Base-by-base conservation (phyloP, 1,140 invertebrate genomes). In the Aphelenchoides besseyi region DNA sequence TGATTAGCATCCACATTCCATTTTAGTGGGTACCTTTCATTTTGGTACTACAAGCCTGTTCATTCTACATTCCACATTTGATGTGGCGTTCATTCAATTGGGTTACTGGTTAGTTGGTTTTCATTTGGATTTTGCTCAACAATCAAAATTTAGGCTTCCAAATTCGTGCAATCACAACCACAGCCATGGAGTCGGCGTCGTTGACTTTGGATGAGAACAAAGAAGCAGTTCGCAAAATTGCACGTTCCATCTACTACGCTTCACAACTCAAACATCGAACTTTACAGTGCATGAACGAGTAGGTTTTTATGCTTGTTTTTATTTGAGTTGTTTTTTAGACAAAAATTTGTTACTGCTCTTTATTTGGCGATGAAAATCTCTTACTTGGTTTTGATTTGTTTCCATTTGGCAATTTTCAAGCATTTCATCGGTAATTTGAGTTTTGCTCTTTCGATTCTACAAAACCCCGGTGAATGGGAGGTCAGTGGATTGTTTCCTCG, bases 1-100 rank as follows among this genome's bases (percentile, higher is more conserved):
- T 59, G 18, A 59, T 5, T 23, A 59, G 5, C 5, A 8, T 41
- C 5, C n/a, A n/a, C 55, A 5, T 8, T 8, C 5, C 5, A 59
- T 59, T 59, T 8, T 33, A 79, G 76, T 80, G 78, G 78, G 79
- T 79, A 1, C 79, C 79, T 2, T 80, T 82, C 32, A 82, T 80
- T 64, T 54, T 80, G 32, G 78, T 67, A 3, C 54, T 81, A 2
- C 78, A 81, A 68, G 78, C 78, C 3, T 73, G 79, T 48, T 71
- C 68, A 23, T 80, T 80, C 36, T 78, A 77, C 35, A 32, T 81
- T 36, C 78, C 78, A 3, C 79, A 79, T 41, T 36, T 82, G 35
- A 55, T 82, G 8, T 80, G 79, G 76, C 73, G 79, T 5, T 80
- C 79, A 12, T 77, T 82, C 28, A 80, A 80, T 63, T 80, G 78